Evolutionary conservation across 1,140 invertebrate species (phyloP), one percentile per base, ranked within the genome.

Genomic region (Heliothis virescens): DNA sequence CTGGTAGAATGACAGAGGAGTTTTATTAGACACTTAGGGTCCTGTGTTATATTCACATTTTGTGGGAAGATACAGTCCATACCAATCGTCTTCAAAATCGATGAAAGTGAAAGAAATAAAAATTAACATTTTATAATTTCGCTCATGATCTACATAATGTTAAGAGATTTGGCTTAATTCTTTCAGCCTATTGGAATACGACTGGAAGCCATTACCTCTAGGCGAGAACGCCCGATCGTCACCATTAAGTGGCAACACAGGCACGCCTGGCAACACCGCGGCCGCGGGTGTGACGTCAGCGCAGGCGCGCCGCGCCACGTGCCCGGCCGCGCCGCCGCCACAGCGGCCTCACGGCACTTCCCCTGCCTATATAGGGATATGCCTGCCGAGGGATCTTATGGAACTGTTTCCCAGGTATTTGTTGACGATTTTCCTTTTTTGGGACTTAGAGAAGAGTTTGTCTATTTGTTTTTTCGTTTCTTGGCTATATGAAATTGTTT

Each of bases 301-400:
- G 59, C 48, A 63, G 52, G 79, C 29, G 26, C 78, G 65, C 65
- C 75, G 73, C 34, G 74, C 50, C 21, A 81, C 62, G 26, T 62
- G 78, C 21, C 41, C 76, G 16, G 67, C 81, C 50, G 74, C 87
- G 50, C 80, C 78, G 9, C 82, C 82, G 12, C 57, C 76, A 13
- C 84, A 73, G 4, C 57, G 26, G 10, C 10, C 78, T 0, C 79
- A 60, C n/a, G 29, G 75, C 7, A 78, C 55, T n/a, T 7, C 82
- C 50, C 86, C 83, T 34, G 80, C 83, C 10, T 98, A 98, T 87
- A 96, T 98, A 95, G 98, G 98, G 29, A 97, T 99, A 53, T 96
- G 97, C 92, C 93, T 98, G 85, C 98, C 98, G 1, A 94, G 95
- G 77, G 96, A 96, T 86, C 93, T 98, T 2, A 91, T 95, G 5